Conservation (phyloP, 2,797 vertebrate genomes). For the Phrynocephalus guinanensis region DNA sequence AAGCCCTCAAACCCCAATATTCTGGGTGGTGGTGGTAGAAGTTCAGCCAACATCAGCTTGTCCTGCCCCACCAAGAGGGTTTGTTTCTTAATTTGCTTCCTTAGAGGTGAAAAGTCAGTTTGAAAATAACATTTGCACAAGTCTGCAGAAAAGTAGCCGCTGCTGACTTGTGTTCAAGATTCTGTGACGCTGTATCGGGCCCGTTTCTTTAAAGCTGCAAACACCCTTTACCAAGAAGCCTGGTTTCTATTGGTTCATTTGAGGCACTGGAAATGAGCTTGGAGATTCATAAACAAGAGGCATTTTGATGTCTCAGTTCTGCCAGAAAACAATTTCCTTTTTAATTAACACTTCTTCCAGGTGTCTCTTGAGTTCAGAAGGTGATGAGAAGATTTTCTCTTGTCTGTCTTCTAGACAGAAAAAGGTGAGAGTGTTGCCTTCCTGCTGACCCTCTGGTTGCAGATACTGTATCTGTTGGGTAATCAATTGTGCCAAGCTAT, state of each 20-base stretch:
- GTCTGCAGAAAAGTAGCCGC: not conserved
- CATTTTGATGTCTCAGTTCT: not conserved
- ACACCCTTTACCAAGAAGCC: not conserved
- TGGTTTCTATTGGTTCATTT: not conserved
- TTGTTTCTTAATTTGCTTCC: not conserved
- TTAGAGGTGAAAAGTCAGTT: not conserved
- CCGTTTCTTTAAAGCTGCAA: too few relatives aligned
- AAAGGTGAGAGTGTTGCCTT: not conserved
- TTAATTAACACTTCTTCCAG: not conserved
- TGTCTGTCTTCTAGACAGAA: not conserved
- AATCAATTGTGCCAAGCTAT: not conserved
- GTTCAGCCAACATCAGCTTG: not conserved
- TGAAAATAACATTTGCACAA: not conserved
- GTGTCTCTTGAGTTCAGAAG: not conserved
- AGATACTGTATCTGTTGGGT: not conserved
- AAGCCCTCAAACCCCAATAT: too few relatives aligned
- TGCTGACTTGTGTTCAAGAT: too few relatives aligned
- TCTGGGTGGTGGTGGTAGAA: not conserved
- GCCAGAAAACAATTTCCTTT: not conserved
- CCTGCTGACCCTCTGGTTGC: not conserved
- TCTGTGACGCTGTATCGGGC: too few relatives aligned
- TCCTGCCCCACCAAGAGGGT: not conserved
- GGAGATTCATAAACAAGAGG: not conserved
- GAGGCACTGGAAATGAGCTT: not conserved
- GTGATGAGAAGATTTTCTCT: not conserved